Base-by-base conservation (phyloP, 2,888 invertebrate genomes). In the Netelia fuscicornis region DNA sequence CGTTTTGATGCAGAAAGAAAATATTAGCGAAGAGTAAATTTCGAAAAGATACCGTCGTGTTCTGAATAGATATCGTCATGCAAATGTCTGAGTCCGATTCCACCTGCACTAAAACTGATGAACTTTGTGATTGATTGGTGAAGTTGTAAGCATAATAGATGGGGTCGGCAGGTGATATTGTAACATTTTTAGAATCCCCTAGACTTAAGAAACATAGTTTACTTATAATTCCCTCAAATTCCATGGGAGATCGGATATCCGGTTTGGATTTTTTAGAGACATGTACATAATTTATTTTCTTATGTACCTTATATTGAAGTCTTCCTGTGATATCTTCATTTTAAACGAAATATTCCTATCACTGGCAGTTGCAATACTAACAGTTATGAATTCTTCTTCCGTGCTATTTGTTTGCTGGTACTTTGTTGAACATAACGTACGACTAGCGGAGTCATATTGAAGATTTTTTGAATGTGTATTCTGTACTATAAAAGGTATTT, bases 21-120 rank as follows among this genome's bases (percentile, higher is more conserved):
- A 80, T 76, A 9, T 20, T 17, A 8, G 54, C 0, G 44, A 58
- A 82, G 6, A 71, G 11, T 6, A 64, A 71, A 42, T 6, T 37
- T 37, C 37, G 37, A 52, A 44, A 44, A 94, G 95, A 95, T 91
- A 97, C 97, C 90, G 96, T 95, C 87, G 96, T 95, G 90, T 96
- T 96, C 93, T 98, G 98, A 88, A 98, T 96, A 0, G 98, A 97
- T 0, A 98, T 95, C 0, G 96, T 96, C 93, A 97, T 96, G 90
- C 98, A 98, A 0, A 95, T 95, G 58, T 96, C 95, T 89, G 96
- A 96, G 6, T 95, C 94, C 0, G 97, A 97, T 80, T 95, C 95
- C 0, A 97, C 95, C 92, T 95, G 95, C 0, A 97, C 94, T 2
- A 96, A 94, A 0, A 97, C 96, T 91, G 83, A 95, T 92, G 88